Percentiles rank a stretch among this genome's conserved stretches.
These are phyloP conservation scores for Ochlodes sylvanus DNA, from an alignment of 2,888 invertebrate genomes.

Conservation along the genomic window DNA sequence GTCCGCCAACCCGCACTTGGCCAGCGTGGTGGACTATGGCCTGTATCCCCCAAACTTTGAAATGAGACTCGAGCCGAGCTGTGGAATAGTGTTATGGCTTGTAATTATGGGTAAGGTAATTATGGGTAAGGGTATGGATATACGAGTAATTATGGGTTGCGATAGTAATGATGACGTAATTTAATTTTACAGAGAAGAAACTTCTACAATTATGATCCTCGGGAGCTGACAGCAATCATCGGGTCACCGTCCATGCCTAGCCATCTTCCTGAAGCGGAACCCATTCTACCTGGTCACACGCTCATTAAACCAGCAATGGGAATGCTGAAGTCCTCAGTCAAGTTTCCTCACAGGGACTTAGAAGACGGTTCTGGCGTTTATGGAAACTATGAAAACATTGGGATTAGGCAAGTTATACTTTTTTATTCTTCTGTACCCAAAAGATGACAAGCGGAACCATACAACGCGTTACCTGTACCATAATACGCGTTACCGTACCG, in stretches of 20 bases:
- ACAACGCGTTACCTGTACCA: too few species aligned
- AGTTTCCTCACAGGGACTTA: conserved; percentile 70
- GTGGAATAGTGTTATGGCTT: too few species aligned
- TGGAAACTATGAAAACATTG: conserved; percentile 64
- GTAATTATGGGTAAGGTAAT: too few species aligned
- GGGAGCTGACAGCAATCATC: conserved; percentile 51
- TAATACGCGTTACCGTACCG: too few species aligned
- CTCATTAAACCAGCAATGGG: conserved; percentile 67
- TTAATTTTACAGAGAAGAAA: conserved; percentile 54
- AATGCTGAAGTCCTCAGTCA: conserved; percentile 73
- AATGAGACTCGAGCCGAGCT: too few species aligned
- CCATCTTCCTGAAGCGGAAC: conserved; percentile 70
- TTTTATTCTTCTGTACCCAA: background rate
- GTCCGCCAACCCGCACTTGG: too few species aligned
- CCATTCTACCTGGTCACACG: conserved; percentile 73
- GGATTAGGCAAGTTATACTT: conserved; percentile 55
- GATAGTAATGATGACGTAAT: too few species aligned
- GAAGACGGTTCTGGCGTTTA: conserved; percentile 68
- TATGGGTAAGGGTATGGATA: too few species aligned
- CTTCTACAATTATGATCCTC: conserved; percentile 48
- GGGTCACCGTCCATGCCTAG: conserved; percentile 58
- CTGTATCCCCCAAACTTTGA: too few species aligned
- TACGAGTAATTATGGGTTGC: too few species aligned
- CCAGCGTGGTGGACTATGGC: too few species aligned
- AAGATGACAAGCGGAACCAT: too few species aligned